A percentile compares a stretch with the other conserved stretches of the same genome.
Evolutionary conservation across 2,797 vertebrate genomes (phyloP).

Genomic region (Danionella dracula): DNA sequence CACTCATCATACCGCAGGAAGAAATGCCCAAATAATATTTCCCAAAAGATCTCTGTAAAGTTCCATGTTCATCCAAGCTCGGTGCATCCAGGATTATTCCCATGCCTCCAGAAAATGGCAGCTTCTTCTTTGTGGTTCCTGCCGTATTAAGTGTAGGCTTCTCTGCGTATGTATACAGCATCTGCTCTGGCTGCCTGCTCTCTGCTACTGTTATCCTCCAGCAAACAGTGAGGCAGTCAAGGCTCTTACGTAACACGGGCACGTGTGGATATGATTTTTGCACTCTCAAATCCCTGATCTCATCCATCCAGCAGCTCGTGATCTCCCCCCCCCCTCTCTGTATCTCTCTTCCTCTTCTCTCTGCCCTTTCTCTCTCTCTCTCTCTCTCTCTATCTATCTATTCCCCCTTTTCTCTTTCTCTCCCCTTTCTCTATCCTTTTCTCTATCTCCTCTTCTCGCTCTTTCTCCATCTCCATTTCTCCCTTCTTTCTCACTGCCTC

Average conservation of each 20-base stretch:
- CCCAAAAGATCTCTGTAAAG: background rate
- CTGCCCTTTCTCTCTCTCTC: no score
- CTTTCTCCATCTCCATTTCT: background rate
- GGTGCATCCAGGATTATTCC: background rate
- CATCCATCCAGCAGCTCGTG: slow-evolving; percentile 32
- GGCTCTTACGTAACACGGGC: slow-evolving; percentile 42
- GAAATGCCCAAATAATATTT: background rate
- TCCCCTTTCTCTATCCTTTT: background rate
- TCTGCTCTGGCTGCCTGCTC: slow-evolving; percentile 16
- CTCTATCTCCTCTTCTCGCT: background rate
- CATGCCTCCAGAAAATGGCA: background rate
- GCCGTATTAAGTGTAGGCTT: background rate
- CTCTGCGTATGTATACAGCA: slow-evolving; percentile 1
- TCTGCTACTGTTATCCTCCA: slow-evolving; percentile 26
- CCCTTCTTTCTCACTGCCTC: slow-evolving; percentile 4
- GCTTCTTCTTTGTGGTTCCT: background rate
- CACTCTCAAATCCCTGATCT: slow-evolving; percentile 41
- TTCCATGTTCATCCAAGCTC: background rate
- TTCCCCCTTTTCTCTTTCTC: background rate
- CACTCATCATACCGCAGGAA: background rate
- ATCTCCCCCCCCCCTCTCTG: background rate
- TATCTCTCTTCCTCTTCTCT: no score
- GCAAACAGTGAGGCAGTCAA: slow-evolving; percentile 19
- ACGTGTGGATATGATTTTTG: slow-evolving; percentile 38
- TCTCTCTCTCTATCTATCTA: background rate